phyloP scores from a whole-genome alignment of 53 echinoderm and acorn worm species.

The Luidia sarsii region DNA sequence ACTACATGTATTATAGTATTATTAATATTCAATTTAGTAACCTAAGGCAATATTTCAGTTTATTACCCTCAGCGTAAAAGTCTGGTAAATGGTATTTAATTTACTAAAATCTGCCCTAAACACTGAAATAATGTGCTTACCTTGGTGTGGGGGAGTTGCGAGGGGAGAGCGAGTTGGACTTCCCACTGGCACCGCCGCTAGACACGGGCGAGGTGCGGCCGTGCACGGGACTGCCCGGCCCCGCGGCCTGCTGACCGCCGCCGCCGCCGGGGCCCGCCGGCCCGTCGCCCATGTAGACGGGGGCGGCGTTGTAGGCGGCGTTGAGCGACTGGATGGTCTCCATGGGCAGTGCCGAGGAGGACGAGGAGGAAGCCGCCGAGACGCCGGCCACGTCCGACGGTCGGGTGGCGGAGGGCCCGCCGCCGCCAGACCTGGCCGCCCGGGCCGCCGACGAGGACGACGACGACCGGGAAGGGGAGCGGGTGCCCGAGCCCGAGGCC shows the following conservation, averaged over 20 bases:
- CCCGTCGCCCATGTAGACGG: constrained; percentile 94
- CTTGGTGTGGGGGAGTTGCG: constrained; percentile 68
- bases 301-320: constrained; percentile 95
- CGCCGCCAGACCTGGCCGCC: constrained; percentile 63
- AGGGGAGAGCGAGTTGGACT: constrained; percentile 80
- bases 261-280: constrained; percentile 59
- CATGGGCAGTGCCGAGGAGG: constrained; percentile 81
- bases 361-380: too few species aligned
- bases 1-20: too few species aligned
- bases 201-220: constrained; percentile 77
- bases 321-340: constrained; percentile 97
- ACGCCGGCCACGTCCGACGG: too few species aligned
- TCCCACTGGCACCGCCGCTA: constrained; percentile 68
- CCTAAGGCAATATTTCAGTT: too few species aligned
- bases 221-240: too few species aligned
- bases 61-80: too few species aligned
- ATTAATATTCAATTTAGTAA: too few species aligned
- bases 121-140: constrained; percentile 32
- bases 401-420: too few species aligned
- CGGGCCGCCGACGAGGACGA: constrained; percentile 26
- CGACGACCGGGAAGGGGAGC: constrained; percentile 42
- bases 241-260: constrained; percentile 73
- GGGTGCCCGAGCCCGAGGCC: constrained; percentile 75
- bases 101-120: too few species aligned
- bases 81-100: too few species aligned